Percentiles rank a stretch among this genome's conserved stretches.
phyloP scores from a whole-genome alignment of 2,113 vertebrate species.

The Callocephalon fimbriatum region DNA sequence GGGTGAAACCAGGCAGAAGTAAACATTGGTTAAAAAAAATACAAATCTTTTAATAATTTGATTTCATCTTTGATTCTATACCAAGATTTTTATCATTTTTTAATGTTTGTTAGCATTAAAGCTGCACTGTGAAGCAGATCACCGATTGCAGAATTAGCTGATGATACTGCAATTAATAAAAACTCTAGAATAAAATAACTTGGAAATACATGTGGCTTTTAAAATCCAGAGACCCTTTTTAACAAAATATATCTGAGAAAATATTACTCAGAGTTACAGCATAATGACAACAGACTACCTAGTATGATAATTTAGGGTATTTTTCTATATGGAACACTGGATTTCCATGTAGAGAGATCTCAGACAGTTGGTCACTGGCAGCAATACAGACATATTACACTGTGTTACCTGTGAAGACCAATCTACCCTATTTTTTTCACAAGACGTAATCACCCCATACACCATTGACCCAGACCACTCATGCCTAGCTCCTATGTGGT shows the following conservation, averaged over 20 bases:
- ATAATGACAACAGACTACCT: not conserved
- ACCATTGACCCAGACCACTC: not conserved
- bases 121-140: not conserved
- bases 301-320: not conserved
- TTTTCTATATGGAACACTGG: not conserved
- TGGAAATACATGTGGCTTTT: not conserved
- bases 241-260: not conserved
- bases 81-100: not conserved
- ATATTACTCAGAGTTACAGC: not conserved
- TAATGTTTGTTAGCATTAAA: not conserved
- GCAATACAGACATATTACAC: not conserved
- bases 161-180: not conserved
- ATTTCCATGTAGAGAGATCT: not conserved
- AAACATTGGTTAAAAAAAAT: not conserved
- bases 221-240: not conserved
- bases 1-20: not conserved
- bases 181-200: not conserved
- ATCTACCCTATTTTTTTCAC: not conserved
- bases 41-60: not conserved
- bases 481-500: not conserved
- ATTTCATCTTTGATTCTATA: not conserved
- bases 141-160: not conserved
- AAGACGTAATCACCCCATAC: not conserved
- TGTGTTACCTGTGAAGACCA: rapidly evolving
- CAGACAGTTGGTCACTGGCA: not conserved